Evolutionary conservation across 1,140 invertebrate species (phyloP).

Genomic region (Chironomus striatipennis): DNA sequence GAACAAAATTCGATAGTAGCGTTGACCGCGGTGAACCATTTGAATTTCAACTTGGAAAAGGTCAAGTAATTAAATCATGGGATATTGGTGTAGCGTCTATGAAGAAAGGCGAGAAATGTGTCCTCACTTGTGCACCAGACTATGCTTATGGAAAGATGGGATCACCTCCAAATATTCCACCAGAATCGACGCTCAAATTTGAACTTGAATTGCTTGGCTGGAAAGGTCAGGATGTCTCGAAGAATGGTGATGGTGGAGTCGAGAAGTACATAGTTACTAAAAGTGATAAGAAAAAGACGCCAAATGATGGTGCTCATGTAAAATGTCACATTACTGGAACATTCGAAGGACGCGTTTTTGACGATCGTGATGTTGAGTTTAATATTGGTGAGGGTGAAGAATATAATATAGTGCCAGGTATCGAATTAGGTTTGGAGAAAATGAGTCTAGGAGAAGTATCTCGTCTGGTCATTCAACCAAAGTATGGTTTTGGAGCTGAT

Average conservation of each 20-base stretch:
- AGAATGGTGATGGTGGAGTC: constrained; percentile 74
- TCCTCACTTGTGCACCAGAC: constrained; percentile 77
- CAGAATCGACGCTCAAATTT: constrained; percentile 83
- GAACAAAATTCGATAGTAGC: constrained; percentile 90
- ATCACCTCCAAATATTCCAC: constrained; percentile 80
- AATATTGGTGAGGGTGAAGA: constrained; percentile 77
- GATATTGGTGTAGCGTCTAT: constrained; percentile 90
- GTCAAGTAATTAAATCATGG: constrained; percentile 90
- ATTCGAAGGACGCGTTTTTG: constrained; percentile 57
- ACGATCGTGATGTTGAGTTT: constrained; percentile 74
- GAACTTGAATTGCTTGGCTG: constrained; percentile 84
- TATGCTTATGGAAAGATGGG: constrained; percentile 87
- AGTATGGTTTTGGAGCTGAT: constrained; percentile 70
- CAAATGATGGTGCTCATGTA: constrained; percentile 70
- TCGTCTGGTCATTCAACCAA: constrained; percentile 60
- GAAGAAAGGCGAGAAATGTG: constrained; percentile 81
- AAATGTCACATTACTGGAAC: constrained; percentile 77
- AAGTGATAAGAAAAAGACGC: constrained; percentile 54
- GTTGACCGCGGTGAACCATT: constrained; percentile 73
- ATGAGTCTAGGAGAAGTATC: constrained; percentile 79
- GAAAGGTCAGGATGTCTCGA: constrained; percentile 79
- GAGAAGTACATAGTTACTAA: constrained; percentile 55
- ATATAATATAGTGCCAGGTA: constrained; percentile 62
- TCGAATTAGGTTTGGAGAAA: constrained; percentile 77
- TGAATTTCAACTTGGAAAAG: constrained; percentile 72